Evolutionary conservation across 2,113 vertebrate genomes (phyloP).

Genomic region (Cricetomys ansorgei): DNA sequence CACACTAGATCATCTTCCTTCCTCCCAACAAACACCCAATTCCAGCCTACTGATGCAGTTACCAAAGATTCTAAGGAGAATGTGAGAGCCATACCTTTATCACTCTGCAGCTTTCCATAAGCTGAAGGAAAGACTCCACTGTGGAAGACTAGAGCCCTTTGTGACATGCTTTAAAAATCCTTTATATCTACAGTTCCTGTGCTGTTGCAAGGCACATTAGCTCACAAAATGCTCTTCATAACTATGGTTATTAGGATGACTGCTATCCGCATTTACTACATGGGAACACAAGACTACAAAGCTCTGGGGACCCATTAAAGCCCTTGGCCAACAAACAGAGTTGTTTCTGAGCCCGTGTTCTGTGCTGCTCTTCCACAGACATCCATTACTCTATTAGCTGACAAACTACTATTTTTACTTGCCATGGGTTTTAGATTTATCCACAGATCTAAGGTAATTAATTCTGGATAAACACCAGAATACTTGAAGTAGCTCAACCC

Average conservation of each 20-base stretch:
- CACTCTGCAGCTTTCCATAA: not conserved
- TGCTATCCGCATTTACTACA: not conserved
- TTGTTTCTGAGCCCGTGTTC: not conserved
- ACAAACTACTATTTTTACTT: not conserved
- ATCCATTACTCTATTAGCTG: not conserved
- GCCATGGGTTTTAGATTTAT: not conserved
- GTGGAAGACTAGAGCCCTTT: not conserved
- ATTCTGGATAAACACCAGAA: not conserved
- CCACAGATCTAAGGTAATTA: not conserved
- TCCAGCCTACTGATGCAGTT: not conserved
- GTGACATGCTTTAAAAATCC: not conserved
- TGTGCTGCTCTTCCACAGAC: not conserved
- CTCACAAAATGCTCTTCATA: not conserved
- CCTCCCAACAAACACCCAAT: not conserved
- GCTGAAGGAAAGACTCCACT: not conserved
- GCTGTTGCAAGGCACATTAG: not conserved
- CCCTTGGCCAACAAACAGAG: not conserved
- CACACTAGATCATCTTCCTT: not conserved
- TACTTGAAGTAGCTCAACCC: not conserved
- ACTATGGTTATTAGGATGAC: not conserved
- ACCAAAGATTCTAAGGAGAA: not conserved
- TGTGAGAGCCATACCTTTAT: too few relatives aligned
- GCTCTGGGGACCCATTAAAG: not conserved
- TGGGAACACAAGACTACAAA: not conserved
- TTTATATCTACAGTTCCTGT: not conserved